These are phyloP conservation scores for Chromoteleia sp. DNA, from an alignment of 2,888 invertebrate genomes.

Conservation along the genomic window DNA sequence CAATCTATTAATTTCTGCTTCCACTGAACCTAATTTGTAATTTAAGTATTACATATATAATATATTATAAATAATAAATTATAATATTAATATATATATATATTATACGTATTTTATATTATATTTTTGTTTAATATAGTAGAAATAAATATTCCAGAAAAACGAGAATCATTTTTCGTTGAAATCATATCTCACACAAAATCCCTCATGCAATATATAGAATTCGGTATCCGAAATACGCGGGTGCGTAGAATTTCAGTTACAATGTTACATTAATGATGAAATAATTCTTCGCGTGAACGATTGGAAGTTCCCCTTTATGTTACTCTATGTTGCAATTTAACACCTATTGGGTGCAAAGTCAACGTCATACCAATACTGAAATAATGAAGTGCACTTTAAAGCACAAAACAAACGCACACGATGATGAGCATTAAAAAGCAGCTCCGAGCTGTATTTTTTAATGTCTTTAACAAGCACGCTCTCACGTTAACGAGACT, in stretches of 20 bases:
- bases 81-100: too few species aligned
- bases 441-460: conserved; percentile 3
- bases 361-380: conserved; percentile 16
- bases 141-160: too few species aligned
- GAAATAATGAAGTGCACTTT: conserved; percentile 15
- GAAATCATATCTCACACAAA: too few species aligned
- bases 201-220: not conserved
- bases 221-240: conserved; percentile 5
- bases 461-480: conserved; percentile 21
- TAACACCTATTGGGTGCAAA: conserved; percentile 10
- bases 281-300: not conserved
- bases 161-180: too few species aligned
- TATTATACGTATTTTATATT: too few species aligned
- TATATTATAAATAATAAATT: too few species aligned
- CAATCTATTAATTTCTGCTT: too few species aligned
- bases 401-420: conserved; percentile 21
- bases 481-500: conserved; percentile 9
- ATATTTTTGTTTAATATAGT: too few species aligned
- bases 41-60: too few species aligned
- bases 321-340: not conserved
- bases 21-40: too few species aligned
- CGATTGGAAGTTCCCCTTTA: too few species aligned
- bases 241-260: conserved; percentile 1
- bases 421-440: not conserved
- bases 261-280: conserved; percentile 2